These are phyloP conservation scores for Neoitamus cyanurus DNA, from an alignment of 2,888 invertebrate species.

Conservation along the genomic window DNA sequence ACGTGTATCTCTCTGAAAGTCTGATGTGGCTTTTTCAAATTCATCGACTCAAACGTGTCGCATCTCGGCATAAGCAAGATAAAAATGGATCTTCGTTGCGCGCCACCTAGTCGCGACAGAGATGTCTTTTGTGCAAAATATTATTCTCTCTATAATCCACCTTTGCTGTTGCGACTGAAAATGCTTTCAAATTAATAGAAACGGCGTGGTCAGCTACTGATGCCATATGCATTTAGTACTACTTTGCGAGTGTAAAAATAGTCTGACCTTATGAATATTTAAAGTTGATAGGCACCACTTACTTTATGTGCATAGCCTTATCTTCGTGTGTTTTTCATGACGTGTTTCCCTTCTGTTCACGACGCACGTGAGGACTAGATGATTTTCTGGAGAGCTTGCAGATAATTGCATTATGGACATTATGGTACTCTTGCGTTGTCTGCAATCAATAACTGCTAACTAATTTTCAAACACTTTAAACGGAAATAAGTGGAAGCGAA, in stretches of 20 bases:
- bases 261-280: neutral
- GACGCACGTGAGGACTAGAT: neutral
- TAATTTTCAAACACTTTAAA: no score
- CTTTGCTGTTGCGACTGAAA: neutral
- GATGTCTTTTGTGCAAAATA: neutral
- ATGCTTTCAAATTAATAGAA: neutral
- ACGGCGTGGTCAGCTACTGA: neutral
- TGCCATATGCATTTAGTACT: neutral
- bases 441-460: no score
- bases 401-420: neutral
- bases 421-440: no score
- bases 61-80: neutral
- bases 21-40: neutral
- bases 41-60: neutral
- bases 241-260: neutral
- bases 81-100: neutral
- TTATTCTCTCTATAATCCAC: neutral
- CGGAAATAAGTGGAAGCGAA: no score
- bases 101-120: neutral
- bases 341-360: neutral
- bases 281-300: neutral
- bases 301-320: neutral
- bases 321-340: neutral
- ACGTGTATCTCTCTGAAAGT: neutral
- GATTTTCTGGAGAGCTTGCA: neutral